These are phyloP conservation scores for Rhynchonycteris naso DNA, from an alignment of 2,797 vertebrate genomes.

Conservation along the genomic window DNA sequence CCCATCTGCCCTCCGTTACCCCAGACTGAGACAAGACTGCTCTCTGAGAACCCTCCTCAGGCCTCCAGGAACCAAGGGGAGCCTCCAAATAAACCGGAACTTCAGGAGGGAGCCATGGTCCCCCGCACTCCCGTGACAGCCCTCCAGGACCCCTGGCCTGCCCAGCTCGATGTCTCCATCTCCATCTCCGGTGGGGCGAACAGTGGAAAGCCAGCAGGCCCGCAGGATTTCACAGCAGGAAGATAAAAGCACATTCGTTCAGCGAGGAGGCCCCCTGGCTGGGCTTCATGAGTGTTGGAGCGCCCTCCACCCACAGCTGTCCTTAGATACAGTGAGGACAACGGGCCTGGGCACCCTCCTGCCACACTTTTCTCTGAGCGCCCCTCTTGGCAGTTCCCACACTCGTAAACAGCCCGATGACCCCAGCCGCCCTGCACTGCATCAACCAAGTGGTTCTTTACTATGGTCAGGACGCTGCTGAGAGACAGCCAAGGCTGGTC, in stretches of 20 bases:
- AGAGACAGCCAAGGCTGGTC: neutral
- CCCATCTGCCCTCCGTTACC: neutral
- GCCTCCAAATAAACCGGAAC: accelerated
- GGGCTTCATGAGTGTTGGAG: constrained; percentile 47
- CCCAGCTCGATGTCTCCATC: too few species aligned
- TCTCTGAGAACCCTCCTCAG: neutral
- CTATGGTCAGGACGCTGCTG: neutral
- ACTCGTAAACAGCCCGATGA: accelerated
- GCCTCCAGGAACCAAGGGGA: neutral
- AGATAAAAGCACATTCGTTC: neutral
- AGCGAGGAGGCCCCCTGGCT: neutral
- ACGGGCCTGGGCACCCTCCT: neutral
- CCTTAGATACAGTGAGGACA: neutral
- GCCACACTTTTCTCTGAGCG: accelerated
- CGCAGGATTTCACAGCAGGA: neutral
- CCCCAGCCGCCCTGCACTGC: neutral
- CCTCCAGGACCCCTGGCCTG: neutral
- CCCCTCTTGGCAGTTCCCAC: neutral
- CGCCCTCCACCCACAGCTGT: neutral
- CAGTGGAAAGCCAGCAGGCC: neutral
- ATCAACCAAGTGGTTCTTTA: neutral
- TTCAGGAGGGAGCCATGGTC: neutral
- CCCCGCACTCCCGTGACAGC: neutral
- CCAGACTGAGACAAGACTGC: neutral
- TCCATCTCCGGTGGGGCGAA: neutral